Conservation (phyloP, 2,797 vertebrate genomes). For the Halcyon leucocephala region DNA sequence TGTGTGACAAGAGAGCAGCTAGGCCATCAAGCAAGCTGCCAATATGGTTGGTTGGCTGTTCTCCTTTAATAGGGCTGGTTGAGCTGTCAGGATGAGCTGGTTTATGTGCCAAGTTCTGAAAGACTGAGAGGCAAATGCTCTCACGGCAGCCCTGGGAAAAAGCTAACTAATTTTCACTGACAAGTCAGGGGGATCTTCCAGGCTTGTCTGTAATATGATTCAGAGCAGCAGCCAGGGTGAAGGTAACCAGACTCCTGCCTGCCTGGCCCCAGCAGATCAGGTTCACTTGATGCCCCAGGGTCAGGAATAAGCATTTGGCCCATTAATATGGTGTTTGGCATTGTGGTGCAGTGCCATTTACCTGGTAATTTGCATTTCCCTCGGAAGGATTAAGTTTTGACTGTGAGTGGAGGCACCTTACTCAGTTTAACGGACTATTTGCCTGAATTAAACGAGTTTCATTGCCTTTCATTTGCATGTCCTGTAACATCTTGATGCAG, state of each 20-base stretch:
- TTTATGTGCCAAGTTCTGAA: constrained; percentile 2
- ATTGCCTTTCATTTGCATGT: rapidly evolving
- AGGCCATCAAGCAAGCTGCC: neutral
- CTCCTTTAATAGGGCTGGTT: neutral
- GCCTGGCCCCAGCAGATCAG: neutral
- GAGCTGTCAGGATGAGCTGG: constrained; percentile 10
- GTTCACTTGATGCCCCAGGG: neutral
- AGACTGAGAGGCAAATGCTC: neutral
- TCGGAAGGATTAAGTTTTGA: neutral
- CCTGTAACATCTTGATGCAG: neutral
- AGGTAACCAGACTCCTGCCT: neutral
- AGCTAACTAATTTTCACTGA: neutral
- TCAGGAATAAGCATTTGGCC: neutral
- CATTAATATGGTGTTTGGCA: neutral
- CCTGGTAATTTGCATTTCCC: neutral
- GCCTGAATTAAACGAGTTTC: neutral
- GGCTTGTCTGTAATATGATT: neutral
- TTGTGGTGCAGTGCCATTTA: neutral
- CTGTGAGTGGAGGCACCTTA: neutral
- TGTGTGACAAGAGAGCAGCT: neutral
- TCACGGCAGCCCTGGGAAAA: neutral
- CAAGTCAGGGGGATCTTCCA: neutral
- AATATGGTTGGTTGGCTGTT: neutral
- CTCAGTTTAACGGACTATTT: neutral
- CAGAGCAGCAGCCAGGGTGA: neutral